Evolutionary conservation across 2,113 vertebrate species (phyloP).

Genomic region (Dromiciops gliroides): DNA sequence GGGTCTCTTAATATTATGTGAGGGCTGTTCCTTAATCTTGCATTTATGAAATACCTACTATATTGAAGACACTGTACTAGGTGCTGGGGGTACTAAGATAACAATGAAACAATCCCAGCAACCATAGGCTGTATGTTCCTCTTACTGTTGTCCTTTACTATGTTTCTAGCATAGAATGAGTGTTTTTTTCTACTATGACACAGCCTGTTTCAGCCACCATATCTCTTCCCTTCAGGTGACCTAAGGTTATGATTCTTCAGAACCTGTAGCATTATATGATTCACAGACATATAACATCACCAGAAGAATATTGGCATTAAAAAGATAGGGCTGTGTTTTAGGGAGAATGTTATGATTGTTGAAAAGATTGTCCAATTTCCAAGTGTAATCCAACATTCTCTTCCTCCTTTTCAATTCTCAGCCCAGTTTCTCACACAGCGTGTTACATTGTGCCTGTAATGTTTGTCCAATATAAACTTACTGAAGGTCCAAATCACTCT

Average conservation of each 20-base stretch:
- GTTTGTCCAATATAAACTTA: not conserved
- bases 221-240: not conserved
- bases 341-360: not conserved
- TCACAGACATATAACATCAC: not conserved
- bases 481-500: not conserved
- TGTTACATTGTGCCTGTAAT: not conserved
- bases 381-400: not conserved
- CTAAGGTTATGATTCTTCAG: not conserved
- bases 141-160: not conserved
- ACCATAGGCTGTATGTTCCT: not conserved
- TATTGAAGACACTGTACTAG: not conserved
- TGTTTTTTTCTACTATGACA: not conserved
- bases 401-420: not conserved
- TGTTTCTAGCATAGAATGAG: not conserved
- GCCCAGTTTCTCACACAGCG: not conserved
- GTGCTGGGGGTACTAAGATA: not conserved
- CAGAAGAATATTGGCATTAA: not conserved
- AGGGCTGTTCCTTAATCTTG: not conserved
- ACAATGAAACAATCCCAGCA: not conserved
- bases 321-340: not conserved
- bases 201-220: not conserved
- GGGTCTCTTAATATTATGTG: not conserved
- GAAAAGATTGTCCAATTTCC: not conserved
- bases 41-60: not conserved
- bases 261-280: not conserved